Percentiles rank a stretch among this genome's conserved stretches.
Evolutionary conservation across 2,888 invertebrate species (phyloP).

Genomic region (Hedychridium roseum): DNA sequence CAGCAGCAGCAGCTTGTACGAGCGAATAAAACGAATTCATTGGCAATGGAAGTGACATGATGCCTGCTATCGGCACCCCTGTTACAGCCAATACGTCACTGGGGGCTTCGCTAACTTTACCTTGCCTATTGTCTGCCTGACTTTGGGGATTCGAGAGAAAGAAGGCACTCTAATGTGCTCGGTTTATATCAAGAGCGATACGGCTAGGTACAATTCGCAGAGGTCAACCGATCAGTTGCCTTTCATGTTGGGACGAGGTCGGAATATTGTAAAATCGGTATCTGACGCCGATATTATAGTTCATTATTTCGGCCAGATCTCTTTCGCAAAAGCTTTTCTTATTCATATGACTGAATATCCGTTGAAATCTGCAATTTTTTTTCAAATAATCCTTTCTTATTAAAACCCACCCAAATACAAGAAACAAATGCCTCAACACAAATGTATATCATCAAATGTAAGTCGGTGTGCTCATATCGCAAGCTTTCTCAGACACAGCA

Average conservation of each 20-base stretch:
- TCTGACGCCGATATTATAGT: too few relatives aligned
- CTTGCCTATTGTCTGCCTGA: slow-evolving; percentile 49
- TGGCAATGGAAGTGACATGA: slow-evolving; percentile 73
- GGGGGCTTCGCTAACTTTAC: slow-evolving; percentile 60
- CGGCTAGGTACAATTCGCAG: slow-evolving; percentile 37
- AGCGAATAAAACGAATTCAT: slow-evolving; percentile 66
- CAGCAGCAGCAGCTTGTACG: slow-evolving; percentile 63
- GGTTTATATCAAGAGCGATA: slow-evolving; percentile 29
- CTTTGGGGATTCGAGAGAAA: slow-evolving; percentile 37
- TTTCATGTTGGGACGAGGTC: slow-evolving; percentile 21
- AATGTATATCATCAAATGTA: too few relatives aligned
- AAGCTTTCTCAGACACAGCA: slow-evolving; percentile 44
- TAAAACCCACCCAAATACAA: too few relatives aligned
- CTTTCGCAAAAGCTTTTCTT: too few relatives aligned
- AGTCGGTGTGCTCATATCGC: slow-evolving; percentile 14
- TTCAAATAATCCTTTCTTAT: too few relatives aligned
- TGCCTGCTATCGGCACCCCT: slow-evolving; percentile 64
- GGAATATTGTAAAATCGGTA: slow-evolving; percentile 28
- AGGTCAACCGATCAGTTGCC: slow-evolving; percentile 35
- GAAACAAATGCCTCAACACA: too few relatives aligned
- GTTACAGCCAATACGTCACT: slow-evolving; percentile 57
- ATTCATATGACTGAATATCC: too few relatives aligned
- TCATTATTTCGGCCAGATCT: too few relatives aligned
- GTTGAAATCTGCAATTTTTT: too few relatives aligned
- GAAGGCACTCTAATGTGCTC: slow-evolving; percentile 20